Base-by-base conservation (phyloP, 1,140 invertebrate genomes). In the Drosophila ironensis region DNA sequence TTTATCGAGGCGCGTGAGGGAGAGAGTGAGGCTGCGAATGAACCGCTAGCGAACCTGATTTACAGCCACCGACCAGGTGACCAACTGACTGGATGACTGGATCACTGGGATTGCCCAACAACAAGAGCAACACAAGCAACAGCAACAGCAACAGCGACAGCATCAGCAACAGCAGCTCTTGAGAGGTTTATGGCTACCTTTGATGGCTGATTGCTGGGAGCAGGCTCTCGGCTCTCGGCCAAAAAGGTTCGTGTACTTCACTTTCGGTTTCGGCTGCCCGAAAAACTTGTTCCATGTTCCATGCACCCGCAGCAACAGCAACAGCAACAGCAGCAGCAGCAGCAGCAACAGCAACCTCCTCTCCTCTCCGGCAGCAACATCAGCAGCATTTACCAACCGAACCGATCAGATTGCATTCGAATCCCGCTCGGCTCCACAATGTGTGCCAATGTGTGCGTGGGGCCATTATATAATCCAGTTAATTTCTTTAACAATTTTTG, bases 381-480 rank as follows among this genome's bases (percentile, higher is more conserved):
- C 1, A 37, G 30, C 37, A 59, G 53, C 61, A 68, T 75, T 61
- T 61, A 56, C 54, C 35, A 72, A 22, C 63, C 53, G 61, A 78
- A 74, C 70, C 66, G 66, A 80, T 86, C 74, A 59, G 70, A 86
- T 80, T 81, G 80, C 75, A 80, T 87, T 86, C 73, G 67, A 71
- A 60, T 66, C 44, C 38, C 54, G 46, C 53, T 54, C 46, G 11
- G 12, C 28, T 30, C n/a, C 28, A 19, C 24, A 8, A 19, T n/a
- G 25, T 1, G n/a, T 52, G 41, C 12, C 1, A 14, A 5, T 42
- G 8, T 51, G 35, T 52, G 12, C 61, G 51, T 63, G 70, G 47
- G n/a, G 24, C 66, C 66, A 75, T 86, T 86, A 86, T 86, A 86
- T 86, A 86, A 86, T 86, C 80, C 80, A 86, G 80, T 86, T 86